phyloP scores from a whole-genome alignment of 2,888 invertebrate species.

The Emmelina monodactyla region DNA sequence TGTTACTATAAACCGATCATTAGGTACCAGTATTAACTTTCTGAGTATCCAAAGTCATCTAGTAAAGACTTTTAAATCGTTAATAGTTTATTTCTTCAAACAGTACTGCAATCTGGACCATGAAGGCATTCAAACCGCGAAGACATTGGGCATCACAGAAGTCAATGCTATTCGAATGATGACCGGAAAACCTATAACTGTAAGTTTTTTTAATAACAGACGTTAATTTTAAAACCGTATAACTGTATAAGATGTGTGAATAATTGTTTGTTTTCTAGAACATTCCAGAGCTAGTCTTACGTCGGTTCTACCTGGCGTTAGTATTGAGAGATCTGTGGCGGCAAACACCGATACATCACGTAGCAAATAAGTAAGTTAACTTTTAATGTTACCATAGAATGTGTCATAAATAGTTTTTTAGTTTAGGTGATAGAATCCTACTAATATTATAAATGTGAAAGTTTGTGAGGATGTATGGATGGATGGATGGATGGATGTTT shows the following conservation, averaged over 20 bases:
- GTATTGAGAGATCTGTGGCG: conserved; percentile 84
- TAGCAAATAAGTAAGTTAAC: conserved; percentile 69
- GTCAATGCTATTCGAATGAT: conserved; percentile 72
- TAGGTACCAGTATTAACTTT: no score
- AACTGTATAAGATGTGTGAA: no score
- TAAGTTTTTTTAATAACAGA: conserved; percentile 22
- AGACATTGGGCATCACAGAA: conserved; percentile 80
- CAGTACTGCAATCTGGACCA: conserved; percentile 71
- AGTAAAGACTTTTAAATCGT: no score
- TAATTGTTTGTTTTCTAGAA: conserved; percentile 45
- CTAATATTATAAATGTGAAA: no score
- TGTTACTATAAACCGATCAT: no score
- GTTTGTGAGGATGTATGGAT: no score
- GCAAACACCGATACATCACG: conserved; percentile 68
- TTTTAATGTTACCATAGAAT: background rate
- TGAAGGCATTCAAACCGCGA: conserved; percentile 74
- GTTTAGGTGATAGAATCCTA: no score
- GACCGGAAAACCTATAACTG: conserved; percentile 71
- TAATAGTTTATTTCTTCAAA: conserved; percentile 11
- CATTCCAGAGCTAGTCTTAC: conserved; percentile 67
- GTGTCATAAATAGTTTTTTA: no score
- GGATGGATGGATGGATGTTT: no score
- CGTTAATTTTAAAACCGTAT: background rate
- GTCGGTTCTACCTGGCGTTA: conserved; percentile 85
- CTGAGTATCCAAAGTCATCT: no score